Evolutionary conservation across 2,797 vertebrate genomes (phyloP).

Genomic region (Euphonia xanthogaster): DNA sequence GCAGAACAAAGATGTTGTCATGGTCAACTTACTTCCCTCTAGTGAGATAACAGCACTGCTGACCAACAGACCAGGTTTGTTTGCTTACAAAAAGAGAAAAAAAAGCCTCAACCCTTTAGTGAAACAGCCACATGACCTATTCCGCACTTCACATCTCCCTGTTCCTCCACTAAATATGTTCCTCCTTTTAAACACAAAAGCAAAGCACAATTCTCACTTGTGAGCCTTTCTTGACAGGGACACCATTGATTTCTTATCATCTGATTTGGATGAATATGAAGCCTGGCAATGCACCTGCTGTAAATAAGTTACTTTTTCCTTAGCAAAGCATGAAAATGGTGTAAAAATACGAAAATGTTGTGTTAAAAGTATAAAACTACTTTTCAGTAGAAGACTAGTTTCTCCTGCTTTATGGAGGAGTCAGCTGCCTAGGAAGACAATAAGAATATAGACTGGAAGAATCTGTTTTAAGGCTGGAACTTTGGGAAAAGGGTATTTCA

Average conservation of each 20-base stretch:
- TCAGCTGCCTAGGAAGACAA: not conserved
- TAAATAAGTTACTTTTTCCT: not conserved
- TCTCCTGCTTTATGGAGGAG: not conserved
- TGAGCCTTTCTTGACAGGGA: not conserved
- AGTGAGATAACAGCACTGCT: not conserved
- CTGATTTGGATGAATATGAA: not conserved
- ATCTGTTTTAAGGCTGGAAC: not conserved
- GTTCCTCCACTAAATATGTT: not conserved
- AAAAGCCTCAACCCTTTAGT: not conserved
- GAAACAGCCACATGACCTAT: not conserved
- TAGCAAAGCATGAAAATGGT: not conserved
- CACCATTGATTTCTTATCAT: not conserved
- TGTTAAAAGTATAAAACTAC: not conserved
- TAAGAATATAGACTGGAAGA: not conserved
- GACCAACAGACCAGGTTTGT: not conserved
- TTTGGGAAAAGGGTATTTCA: not conserved
- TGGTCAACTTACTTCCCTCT: not conserved
- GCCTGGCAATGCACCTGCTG: not conserved
- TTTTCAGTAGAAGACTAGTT: not conserved
- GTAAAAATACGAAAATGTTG: not conserved
- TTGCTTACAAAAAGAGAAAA: not conserved
- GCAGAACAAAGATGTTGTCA: not conserved
- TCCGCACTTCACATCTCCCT: not conserved
- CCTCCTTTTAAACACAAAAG: too few relatives aligned
- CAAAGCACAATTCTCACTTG: not conserved